Conservation (phyloP, 2,113 vertebrate genomes). For the Erythrolamprus reginae region DNA sequence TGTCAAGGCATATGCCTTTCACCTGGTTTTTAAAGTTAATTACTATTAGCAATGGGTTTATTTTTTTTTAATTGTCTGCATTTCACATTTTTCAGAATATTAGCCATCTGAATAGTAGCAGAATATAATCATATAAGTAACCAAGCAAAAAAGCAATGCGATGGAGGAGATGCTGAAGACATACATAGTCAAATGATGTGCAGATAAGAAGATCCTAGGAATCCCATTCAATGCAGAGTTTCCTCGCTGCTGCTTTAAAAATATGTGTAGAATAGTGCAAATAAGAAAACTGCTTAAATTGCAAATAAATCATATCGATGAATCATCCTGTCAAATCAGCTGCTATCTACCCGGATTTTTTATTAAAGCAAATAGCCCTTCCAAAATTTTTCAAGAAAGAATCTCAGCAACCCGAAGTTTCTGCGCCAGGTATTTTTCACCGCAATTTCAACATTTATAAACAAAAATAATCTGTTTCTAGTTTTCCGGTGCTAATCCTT, state of each 20-base stretch:
- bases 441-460: background rate
- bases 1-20: background rate
- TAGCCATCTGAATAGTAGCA: background rate
- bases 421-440: background rate
- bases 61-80: background rate
- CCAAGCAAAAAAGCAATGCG: background rate
- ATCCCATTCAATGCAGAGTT: background rate
- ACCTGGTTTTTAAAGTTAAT: background rate
- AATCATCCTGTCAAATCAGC: background rate
- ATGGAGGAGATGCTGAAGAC: background rate
- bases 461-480: background rate
- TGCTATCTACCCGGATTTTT: background rate
- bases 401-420: background rate
- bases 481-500: conserved; percentile 10
- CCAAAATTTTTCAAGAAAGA: background rate
- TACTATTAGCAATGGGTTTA: background rate
- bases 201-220: background rate
- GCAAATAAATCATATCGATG: background rate
- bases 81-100: background rate
- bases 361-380: background rate
- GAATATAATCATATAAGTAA: background rate
- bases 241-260: background rate
- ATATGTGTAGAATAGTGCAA: background rate
- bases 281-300: background rate
- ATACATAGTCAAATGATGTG: background rate